Conservation (phyloP, 2,888 invertebrate genomes). For the Teinopalpus imperialis region DNA sequence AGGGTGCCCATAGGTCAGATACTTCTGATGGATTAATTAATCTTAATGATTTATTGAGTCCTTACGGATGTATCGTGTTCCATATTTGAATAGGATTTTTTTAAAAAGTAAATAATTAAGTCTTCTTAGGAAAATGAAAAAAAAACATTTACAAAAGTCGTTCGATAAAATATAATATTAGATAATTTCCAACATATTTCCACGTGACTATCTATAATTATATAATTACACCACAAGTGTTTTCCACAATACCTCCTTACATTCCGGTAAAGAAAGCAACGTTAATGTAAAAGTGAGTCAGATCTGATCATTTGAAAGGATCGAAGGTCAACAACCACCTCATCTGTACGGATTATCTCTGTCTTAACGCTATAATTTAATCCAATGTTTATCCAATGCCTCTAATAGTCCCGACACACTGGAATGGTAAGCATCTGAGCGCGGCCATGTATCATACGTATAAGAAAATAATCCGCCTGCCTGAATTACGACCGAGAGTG, state of each 20-base stretch:
- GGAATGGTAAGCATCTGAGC: conserved; percentile 60
- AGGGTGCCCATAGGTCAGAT: too few species aligned
- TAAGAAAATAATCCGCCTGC: conserved; percentile 72
- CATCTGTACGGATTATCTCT: conserved; percentile 76
- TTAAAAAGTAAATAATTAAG: too few species aligned
- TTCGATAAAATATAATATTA: too few species aligned
- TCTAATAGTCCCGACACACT: conserved; percentile 71
- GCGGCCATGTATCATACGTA: conserved; percentile 73
- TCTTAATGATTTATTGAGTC: too few species aligned
- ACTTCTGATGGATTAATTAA: too few species aligned
- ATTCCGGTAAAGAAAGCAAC: neutral
- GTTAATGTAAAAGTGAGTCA: conserved; percentile 32
- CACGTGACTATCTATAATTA: too few species aligned
- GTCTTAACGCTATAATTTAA: conserved; percentile 77
- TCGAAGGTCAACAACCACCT: conserved; percentile 76
- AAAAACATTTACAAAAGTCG: too few species aligned
- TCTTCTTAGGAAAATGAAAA: too few species aligned
- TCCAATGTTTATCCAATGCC: conserved; percentile 78
- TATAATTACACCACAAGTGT: too few species aligned
- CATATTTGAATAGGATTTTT: too few species aligned
- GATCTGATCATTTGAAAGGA: conserved; percentile 37
- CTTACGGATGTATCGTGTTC: too few species aligned
- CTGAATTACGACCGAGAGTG: conserved; percentile 63
- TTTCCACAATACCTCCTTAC: neutral
- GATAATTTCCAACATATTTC: too few species aligned